Base-by-base conservation (phyloP, 92 coral and sea anemone species). In the Umimayanthus kanabou region DNA sequence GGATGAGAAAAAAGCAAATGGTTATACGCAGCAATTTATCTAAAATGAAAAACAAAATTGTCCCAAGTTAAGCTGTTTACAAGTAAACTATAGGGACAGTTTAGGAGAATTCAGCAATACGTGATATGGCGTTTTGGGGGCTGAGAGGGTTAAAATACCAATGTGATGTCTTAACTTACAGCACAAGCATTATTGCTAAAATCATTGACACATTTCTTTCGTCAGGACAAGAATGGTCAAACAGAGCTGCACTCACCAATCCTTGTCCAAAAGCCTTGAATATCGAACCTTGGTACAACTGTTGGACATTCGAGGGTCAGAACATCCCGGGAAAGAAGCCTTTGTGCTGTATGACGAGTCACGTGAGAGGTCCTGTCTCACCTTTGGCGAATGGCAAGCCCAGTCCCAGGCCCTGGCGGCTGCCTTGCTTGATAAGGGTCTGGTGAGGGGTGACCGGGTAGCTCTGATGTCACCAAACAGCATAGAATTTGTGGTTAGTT, bases 331-430 rank as follows among this genome's bases (percentile, higher is more conserved):
- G 13, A 77, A 53, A 77, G 65, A 53, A 23, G 82, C 65, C 76
- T 4, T 71, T 71, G 76, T 71, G 39, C 76, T 71, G 33, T 71
- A 28, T 71, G 76, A 71, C 76, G 76, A 26, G 76, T 71, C 76
- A 33, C 39, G 39, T 71, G 76, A 71, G 30, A 71, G 39, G 2
- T 25, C 39, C 6, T 33, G 30, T 42, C 80, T 76, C 26, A 43
- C 80, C 15, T 76, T 76, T 76, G 80, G 57, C 29, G 55, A 76
- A 25, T 76, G 39, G 22, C 77, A 73, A 39, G 39, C 43, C 22
- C 45, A 73, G 45, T 73, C 77, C 77, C 77, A 73, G 43, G 77
- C 77, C 9, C 42, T 73, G 20, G 77, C 77, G 26, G 77, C 77
- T 29, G 77, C 77, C 22, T 73, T 73, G 2, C 42, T 73, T 29